Base-by-base conservation (phyloP, 2,797 vertebrate genomes). In the Coendou prehensilis region DNA sequence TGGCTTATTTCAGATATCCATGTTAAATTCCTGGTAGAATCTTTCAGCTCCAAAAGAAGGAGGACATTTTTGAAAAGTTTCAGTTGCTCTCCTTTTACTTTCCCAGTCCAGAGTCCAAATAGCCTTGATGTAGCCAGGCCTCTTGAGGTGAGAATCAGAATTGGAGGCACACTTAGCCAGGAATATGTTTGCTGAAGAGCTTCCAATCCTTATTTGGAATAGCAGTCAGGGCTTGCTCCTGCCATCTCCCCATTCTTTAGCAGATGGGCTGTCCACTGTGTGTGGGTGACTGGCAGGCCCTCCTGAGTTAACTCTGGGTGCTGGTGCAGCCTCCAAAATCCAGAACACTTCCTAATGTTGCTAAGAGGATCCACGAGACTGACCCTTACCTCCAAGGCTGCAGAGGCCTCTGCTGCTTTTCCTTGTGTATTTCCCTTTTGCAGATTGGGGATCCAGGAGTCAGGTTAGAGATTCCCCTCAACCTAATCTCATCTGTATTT, bases 201-300 rank as follows among this genome's bases (percentile, higher is more conserved):
- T 47, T 83, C 59, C 69, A 37, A 1, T 83, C 86, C 91, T 96
- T 96, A 67, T 96, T 92, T 87, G 96, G 89, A 93, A 26, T 11
- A 81, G 47, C 67, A 69, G 26, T 89, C 26, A 37, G 75, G 73
- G 15, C 26, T 91, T 14, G 13, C 41, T 50, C 50, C 75, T 63
- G 26, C 37, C 1, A 0, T 85, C 50, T 93, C 28, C 78, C 75
- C n/a, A 11, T 73, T 76, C 56, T 75, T 90, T 95, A 94, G 88
- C 88, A 92, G 82, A 92, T 82, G 63, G 78, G 23, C 57, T 85
- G 14, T 92, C 56, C 71, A 37, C 9, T 17, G 28, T 45, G 33
- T 83, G 10, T 41, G 76, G 87, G 41, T 61, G 90, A 83, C 67
- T 56, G 50, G 23, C 57, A 76, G 45, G 20, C 22, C 14, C 56